Evolutionary conservation across 2,797 vertebrate genomes (phyloP), one percentile per base, ranked within the genome.

Genomic region (Cryptoblepharus egeriae): DNA sequence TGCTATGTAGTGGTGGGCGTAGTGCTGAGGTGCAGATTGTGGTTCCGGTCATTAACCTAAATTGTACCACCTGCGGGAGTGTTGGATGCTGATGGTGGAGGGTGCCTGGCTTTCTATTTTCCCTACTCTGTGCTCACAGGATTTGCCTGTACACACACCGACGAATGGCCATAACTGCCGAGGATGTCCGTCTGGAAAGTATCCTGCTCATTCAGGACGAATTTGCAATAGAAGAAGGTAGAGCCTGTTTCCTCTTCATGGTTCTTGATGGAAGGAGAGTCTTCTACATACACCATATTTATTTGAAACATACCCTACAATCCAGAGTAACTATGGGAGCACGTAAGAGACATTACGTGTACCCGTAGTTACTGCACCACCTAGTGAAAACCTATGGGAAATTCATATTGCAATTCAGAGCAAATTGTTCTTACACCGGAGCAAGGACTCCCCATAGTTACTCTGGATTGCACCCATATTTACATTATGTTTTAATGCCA

Each of bases 121-220:
- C 4, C 67, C 42, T 89, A 42, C 85, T 79, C 85, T 2, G 4
- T 85, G 69, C 78, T 87, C 88, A 76, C 86, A 99, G 98, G 90
- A 92, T 99, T 88, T 97, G 98, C 10, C 83, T 99, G 68, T 99
- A 97, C 86, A 96, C 89, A 0, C 98, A 99, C 92, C 96, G 97
- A 88, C 95, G 98, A 89, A 99, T 99, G 98, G 98, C 98, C 57
- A 97, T 99, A 60, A 94, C 97, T 0, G 97, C 96, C 18, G 97
- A 97, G 7, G 98, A 99, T n/a, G 96, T 99, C 75, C 96, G 95
- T n/a, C 94, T 99, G 91, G 97, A 98, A 88, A 93, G 93, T 22
- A 93, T 98, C 16, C 90, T 99, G 68, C 97, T 97, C 0, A 91
- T 99, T 89, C 95, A 96, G 0, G 92, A 95, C 3, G 96, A 97